These are phyloP conservation scores for Ennomos quercinarius DNA, from an alignment of 2,888 invertebrate genomes.

Conservation along the genomic window DNA sequence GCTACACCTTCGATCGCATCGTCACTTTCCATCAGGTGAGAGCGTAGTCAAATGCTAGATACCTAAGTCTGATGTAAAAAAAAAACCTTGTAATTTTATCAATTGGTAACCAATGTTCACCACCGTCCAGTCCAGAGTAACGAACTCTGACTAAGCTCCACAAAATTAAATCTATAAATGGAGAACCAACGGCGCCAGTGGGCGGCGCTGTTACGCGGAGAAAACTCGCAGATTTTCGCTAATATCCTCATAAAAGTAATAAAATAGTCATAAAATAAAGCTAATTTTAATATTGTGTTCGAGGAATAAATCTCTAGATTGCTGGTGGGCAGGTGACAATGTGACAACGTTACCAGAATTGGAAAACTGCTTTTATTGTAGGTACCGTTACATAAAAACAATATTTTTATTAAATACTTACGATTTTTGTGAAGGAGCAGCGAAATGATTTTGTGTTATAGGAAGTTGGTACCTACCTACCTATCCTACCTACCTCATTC, in stretches of 20 bases:
- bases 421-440: too few relatives aligned
- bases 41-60: too few relatives aligned
- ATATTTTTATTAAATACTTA: too few relatives aligned
- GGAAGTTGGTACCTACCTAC: too few relatives aligned
- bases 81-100: too few relatives aligned
- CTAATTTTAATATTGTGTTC: constrained; percentile 33
- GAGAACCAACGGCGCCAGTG: constrained; percentile 51
- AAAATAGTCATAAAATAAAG: constrained; percentile 50
- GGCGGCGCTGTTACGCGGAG: constrained; percentile 58
- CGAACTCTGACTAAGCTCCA: constrained; percentile 55
- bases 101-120: constrained; percentile 33
- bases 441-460: too few relatives aligned
- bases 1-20: too few relatives aligned
- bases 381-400: not conserved
- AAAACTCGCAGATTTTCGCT: constrained; percentile 66
- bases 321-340: constrained; percentile 27
- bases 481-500: too few relatives aligned
- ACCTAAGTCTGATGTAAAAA: too few relatives aligned
- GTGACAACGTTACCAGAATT: constrained; percentile 14
- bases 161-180: constrained; percentile 64
- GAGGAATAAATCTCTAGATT: constrained; percentile 20
- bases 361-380: not conserved
- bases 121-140: constrained; percentile 36
- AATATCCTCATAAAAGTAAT: constrained; percentile 52
- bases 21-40: too few relatives aligned